Conservation (phyloP, 2,888 invertebrate species). For the Fissipunctia ypsillon region DNA sequence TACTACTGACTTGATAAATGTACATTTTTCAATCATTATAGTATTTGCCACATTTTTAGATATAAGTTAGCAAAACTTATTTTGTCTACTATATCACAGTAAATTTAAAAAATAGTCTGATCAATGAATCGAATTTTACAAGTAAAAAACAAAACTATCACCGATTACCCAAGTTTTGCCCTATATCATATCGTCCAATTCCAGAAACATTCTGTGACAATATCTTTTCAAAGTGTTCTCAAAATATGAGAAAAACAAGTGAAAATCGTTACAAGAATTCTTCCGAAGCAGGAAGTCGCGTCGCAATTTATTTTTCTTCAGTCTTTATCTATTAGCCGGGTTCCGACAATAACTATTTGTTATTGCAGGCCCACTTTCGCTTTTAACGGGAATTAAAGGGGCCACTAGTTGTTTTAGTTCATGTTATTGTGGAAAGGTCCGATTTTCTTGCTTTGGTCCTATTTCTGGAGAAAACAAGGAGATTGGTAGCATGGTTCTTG, state of each 20-base stretch:
- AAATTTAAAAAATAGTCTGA: no score
- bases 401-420: slow-evolving; percentile 51
- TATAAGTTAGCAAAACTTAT: no score
- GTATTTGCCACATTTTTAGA: no score
- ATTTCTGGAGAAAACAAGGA: slow-evolving; percentile 16
- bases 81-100: no score
- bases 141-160: no score
- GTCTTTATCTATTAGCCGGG: slow-evolving; percentile 77
- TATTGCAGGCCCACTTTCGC: slow-evolving; percentile 73
- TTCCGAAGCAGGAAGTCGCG: slow-evolving; percentile 57
- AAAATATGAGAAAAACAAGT: slow-evolving; percentile 45
- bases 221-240: not conserved
- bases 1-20: no score
- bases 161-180: no score
- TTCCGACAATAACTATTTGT: slow-evolving; percentile 79
- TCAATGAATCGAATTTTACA: no score
- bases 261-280: slow-evolving; percentile 39
- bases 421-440: slow-evolving; percentile 33
- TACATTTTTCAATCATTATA: no score
- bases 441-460: slow-evolving; percentile 41
- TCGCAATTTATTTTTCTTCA: slow-evolving; percentile 62
- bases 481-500: slow-evolving; percentile 19
- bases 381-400: slow-evolving; percentile 75
- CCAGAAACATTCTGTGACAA: not conserved
- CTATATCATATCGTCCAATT: not conserved